Evolutionary conservation across 2,113 vertebrate genomes (phyloP), one percentile per base, ranked within the genome.

Genomic region (Puntigrus tetrazona): DNA sequence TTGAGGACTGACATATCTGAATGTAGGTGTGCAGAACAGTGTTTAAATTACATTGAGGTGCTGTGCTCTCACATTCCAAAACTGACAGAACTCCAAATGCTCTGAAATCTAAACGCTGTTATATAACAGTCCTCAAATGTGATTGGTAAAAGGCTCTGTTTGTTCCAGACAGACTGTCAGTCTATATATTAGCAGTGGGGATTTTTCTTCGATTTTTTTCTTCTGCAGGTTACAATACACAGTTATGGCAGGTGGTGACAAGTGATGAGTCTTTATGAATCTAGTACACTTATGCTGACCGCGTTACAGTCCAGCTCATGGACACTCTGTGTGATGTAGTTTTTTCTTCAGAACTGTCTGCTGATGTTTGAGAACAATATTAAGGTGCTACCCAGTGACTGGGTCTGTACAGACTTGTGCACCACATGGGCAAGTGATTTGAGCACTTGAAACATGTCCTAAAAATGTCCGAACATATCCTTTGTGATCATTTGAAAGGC

Each of bases 1-100:
- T 41, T 29, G 25, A 59, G 52, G n/a, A 81, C 78, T 80, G 61
- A 84, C 78, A 83, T 86, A 83, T 84, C 81, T 84, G 73, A 85
- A 85, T 65, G 52, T 57, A 43, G 74, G 22, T 79, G 70, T 78
- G 78, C 84, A 85, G 80, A 85, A 85, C 84, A 86, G 65, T 85
- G 87, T 78, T 81, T 83, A 85, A 52, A 84, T 72, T 43, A 87
- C 50, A 77, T 52, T 84, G 45, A 75, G 86, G 88, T 89, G 89
- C 89, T 88, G 86, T 77, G 55, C 86, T 89, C 80, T 87, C 88
- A 89, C 89, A 88, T 89, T 89, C 88, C 86, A 86, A 77, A 16
- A 69, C 57, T 29, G 61, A 50, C 65, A 78, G 34, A 73, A 65
- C 65, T 61, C 47, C 75, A 34, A 38, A 27, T 3, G 27, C 8